A percentile compares a stretch with the other conserved stretches of the same genome.
phyloP scores from a whole-genome alignment of 2,113 vertebrate genomes.

The Coptodon rendalli region DNA sequence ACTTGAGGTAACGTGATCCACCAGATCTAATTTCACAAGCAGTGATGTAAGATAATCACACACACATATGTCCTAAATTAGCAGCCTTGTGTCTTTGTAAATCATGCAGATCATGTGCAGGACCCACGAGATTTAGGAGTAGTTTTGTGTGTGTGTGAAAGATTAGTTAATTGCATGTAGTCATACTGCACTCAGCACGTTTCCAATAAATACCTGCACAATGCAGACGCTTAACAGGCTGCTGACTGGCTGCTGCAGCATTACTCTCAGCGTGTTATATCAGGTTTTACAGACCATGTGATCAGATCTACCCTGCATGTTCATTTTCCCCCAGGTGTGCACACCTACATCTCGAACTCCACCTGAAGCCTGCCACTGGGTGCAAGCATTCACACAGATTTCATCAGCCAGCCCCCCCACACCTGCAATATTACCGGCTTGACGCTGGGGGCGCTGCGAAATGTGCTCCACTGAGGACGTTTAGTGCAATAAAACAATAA shows the following conservation, averaged over 20 bases:
- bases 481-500: neutral
- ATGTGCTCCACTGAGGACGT: neutral
- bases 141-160: neutral
- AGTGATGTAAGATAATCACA: neutral
- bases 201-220: conserved; percentile 14
- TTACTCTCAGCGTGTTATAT: neutral
- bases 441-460: conserved; percentile 42
- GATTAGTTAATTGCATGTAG: conserved; percentile 2
- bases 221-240: neutral
- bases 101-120: conserved; percentile 32
- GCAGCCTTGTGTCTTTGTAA: neutral
- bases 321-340: neutral
- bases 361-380: neutral
- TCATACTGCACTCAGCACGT: neutral
- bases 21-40: neutral
- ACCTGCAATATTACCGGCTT: conserved; percentile 40
- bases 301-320: neutral
- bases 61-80: neutral
- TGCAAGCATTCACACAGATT: conserved; percentile 62
- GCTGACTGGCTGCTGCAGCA: neutral
- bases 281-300: neutral
- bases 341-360: neutral
- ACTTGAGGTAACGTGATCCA: neutral
- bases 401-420: conserved; percentile 65
- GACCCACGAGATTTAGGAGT: neutral